Base-by-base conservation (phyloP, 1,140 invertebrate genomes). In the Apis florea region DNA sequence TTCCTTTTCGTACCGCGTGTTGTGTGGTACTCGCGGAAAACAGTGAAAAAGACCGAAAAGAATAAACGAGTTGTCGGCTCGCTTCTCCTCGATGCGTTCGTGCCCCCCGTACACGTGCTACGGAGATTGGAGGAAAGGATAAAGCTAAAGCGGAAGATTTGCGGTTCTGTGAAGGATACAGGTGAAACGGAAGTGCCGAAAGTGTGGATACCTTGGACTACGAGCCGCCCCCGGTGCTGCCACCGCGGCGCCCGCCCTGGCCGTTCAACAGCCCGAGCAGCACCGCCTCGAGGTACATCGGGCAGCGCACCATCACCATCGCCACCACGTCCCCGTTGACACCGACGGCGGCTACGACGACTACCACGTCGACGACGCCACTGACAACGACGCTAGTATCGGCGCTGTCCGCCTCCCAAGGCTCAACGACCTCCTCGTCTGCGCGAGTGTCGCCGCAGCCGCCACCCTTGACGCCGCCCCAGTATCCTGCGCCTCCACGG, bases 141-240 rank as follows among this genome's bases (percentile, higher is more conserved):
- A 70, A 77, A 85, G 68, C 59, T 64, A 75, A 67, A 76, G 77
- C 82, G 83, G 79, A 70, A 64, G 17, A n/a, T 53, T 72, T 56
- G 79, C 72, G 72, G 59, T 74, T 63, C 72, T 64, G 79, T 82
- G 79, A 76, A 82, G 87, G 84, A 84, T 86, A 87, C 87, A 85
- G 84, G 86, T 84, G 86, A 87, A 81, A 69, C 73, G 76, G 67
- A 81, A 88, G 89, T 89, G 88, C 74, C 83, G 85, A 88, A 87
- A 89, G 88, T 86, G 86, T 85, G 87, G 84, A 89, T 87, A 88
- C 93, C 93, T 92, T 93, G 92, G 92, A 93, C 92, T 92, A 92
- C 90, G 90, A 89, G 88, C 92, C 91, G 93, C 90, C 93, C 90
- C 93, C 93, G 93, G 93, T 93, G 92, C 92, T 93, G 92, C 93